Base-by-base conservation (phyloP, 2,797 vertebrate genomes). In the Arctocebus calabarensis region DNA sequence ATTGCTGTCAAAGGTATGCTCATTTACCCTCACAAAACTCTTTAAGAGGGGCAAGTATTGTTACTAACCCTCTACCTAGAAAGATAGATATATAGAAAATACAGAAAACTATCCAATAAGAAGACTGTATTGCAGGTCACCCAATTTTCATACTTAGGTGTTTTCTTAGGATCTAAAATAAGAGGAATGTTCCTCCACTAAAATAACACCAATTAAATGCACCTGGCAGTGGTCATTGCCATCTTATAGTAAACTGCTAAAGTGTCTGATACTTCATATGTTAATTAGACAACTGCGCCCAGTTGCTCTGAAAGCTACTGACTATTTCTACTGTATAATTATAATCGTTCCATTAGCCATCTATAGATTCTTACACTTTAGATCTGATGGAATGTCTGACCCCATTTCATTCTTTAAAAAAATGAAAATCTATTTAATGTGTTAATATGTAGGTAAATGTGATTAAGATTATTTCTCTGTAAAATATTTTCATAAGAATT, bases 401-500 rank as follows among this genome's bases (percentile, higher is more conserved):
- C 94, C n/a, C 29, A 59, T 43, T 45, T 59, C 9, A 43, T 68
- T 79, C 40, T 52, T 89, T 94, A 13, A 1, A n/a, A 94, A 94
- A 66, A 82, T 74, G 23, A 25, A 73, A 83, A 84, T 64, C 27
- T 59, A 7, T 34, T 82, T 55, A 52, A 68, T 57, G 3, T 34
- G 48, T 52, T 52, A 52, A 52, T 52, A 64, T 90, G 14, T 78
- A 85, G 17, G 22, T 71, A 91, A 90, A 83, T 62, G 32, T 5
- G 1, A 75, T n/a, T n/a, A 8, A 25, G 27, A 66, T 79, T 48
- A 88, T 81, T 88, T 74, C 43, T 59, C 45, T 64, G 1, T 73
- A 75, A 94, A 84, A 82, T 68, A 90, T 77, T 85, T 93, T 68
- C 64, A 89, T 55, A 88, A 93, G 90, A 43, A 88, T 20, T 74